Conservation (phyloP, 2,113 vertebrate species). For the Mugil cephalus region DNA sequence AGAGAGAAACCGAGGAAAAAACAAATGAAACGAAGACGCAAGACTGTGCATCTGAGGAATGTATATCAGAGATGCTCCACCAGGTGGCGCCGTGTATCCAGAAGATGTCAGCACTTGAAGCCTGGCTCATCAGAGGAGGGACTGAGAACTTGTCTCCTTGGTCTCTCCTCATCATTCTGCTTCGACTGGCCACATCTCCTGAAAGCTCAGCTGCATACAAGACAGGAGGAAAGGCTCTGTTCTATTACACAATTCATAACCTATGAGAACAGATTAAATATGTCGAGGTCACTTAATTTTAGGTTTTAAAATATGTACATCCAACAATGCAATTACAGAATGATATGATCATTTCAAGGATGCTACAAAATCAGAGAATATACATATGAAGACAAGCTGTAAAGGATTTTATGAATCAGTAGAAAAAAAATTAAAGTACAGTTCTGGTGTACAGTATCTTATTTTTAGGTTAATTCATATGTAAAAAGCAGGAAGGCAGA, state of each 20-base stretch:
- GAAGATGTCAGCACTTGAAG: slow-evolving; percentile 42
- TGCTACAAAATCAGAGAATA: too few species aligned
- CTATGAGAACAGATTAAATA: too few species aligned
- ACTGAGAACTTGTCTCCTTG: slow-evolving; percentile 75
- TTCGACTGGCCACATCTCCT: slow-evolving; percentile 57
- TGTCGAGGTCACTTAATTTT: too few species aligned
- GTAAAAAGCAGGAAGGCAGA: too few species aligned
- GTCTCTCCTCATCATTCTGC: slow-evolving; percentile 83
- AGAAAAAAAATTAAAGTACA: too few species aligned
- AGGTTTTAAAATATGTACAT: too few species aligned
- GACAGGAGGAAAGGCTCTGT: not conserved
- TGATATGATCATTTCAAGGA: too few species aligned
- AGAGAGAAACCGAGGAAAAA: not conserved
- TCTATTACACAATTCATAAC: not conserved
- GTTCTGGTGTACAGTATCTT: too few species aligned
- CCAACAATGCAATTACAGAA: too few species aligned
- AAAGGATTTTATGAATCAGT: too few species aligned
- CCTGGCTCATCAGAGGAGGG: slow-evolving; percentile 79
- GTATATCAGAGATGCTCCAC: slow-evolving; percentile 41
- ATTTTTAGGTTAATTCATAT: too few species aligned
- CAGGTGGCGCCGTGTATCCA: slow-evolving; percentile 66
- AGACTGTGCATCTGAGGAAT: not conserved
- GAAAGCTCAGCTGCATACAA: slow-evolving; percentile 53
- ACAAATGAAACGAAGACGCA: slow-evolving; percentile 3
- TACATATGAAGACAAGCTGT: too few species aligned